Percentiles rank a stretch among this genome's conserved stretches.
These are phyloP conservation scores for Drosophila rhopaloa DNA, from an alignment of 1,140 invertebrate genomes.

Conservation along the genomic window DNA sequence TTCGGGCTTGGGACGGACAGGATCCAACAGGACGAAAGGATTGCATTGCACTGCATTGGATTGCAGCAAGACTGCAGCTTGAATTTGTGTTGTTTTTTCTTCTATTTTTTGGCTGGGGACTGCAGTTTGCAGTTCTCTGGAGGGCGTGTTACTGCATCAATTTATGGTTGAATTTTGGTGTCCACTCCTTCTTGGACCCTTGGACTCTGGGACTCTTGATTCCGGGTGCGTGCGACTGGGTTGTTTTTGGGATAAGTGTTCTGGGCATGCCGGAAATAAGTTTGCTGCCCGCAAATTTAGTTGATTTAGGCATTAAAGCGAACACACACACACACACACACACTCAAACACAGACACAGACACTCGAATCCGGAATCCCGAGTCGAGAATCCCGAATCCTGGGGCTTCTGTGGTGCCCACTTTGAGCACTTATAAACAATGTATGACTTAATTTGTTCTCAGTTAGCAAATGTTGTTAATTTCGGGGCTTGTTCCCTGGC, in stretches of 20 bases:
- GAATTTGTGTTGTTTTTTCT: conserved; percentile 3
- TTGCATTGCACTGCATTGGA: conserved; percentile 61
- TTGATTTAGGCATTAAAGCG: conserved; percentile 83
- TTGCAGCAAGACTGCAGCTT: conserved; percentile 37
- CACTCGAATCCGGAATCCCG: not conserved
- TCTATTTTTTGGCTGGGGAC: conserved; percentile 7
- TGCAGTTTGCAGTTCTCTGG: conserved; percentile 22
- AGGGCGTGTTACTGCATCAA: conserved; percentile 76
- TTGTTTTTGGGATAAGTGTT: conserved; percentile 55
- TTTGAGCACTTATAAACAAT: conserved; percentile 77
- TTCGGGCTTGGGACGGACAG: conserved; percentile 49
- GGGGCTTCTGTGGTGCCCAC: conserved; percentile 40
- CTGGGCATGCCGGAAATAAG: conserved; percentile 78
- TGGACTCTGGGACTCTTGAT: conserved; percentile 73
- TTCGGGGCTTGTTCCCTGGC: conserved; percentile 31
- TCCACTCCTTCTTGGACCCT: conserved; percentile 59
- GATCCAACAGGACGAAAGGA: conserved; percentile 30
- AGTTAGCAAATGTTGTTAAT: conserved; percentile 82
- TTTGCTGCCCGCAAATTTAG: conserved; percentile 82
- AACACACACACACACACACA: conserved; percentile 28
- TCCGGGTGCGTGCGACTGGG: conserved; percentile 39
- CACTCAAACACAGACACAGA: not conserved
- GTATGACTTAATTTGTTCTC: conserved; percentile 82
- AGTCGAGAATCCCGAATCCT: conserved; percentile 9
- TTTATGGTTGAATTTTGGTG: conserved; percentile 79